These are phyloP conservation scores for Hydropotes inermis DNA, from an alignment of 2,113 vertebrate species.

Conservation along the genomic window DNA sequence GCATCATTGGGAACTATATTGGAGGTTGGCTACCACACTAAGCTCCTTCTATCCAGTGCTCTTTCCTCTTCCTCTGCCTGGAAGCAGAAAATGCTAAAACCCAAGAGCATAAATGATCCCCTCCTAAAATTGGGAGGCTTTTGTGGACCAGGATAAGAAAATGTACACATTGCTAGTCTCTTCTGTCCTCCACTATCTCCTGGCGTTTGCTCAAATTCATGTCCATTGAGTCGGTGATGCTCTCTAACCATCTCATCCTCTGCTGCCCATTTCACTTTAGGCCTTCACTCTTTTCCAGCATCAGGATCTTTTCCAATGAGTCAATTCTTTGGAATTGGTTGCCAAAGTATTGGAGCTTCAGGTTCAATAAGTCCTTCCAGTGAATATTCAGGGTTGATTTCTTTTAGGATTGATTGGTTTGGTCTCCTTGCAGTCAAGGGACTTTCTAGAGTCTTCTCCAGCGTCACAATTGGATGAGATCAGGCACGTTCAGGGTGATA, in stretches of 20 bases:
- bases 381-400: neutral
- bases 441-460: neutral
- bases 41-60: neutral
- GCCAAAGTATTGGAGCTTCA: neutral
- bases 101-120: neutral
- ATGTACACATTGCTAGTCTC: neutral
- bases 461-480: fast-evolving
- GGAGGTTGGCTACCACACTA: neutral
- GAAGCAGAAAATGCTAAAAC: neutral
- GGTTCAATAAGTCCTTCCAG: neutral
- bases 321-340: neutral
- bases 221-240: neutral
- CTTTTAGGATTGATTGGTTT: neutral
- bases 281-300: neutral
- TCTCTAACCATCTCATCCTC: neutral
- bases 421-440: neutral
- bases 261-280: neutral
- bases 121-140: neutral
- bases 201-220: neutral
- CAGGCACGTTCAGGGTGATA: too few species aligned
- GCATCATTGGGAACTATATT: neutral
- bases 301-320: neutral
- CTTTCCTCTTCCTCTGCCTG: neutral
- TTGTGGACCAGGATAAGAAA: neutral
- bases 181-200: neutral